phyloP scores from a whole-genome alignment of 2,113 vertebrate genomes.

The Condylura cristata region DNA sequence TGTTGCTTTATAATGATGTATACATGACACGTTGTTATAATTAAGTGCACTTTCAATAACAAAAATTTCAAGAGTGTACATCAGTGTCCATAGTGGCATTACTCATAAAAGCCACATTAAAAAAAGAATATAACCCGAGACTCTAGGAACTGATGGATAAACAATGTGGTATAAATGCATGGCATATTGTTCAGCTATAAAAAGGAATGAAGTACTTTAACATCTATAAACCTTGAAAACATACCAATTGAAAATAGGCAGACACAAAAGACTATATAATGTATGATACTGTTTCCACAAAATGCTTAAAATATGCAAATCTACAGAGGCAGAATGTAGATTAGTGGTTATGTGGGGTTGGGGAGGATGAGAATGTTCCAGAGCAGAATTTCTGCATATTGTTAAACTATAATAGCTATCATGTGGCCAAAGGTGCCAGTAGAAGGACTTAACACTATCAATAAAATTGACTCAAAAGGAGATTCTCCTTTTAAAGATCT shows the following conservation, averaged over 20 bases:
- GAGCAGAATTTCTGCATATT: not conserved
- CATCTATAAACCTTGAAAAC: not conserved
- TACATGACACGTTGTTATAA: too few species aligned
- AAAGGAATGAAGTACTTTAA: not conserved
- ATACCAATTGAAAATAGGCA: not conserved
- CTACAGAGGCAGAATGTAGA: not conserved
- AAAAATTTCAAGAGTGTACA: too few species aligned
- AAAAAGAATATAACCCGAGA: not conserved
- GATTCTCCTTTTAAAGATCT: constrained; percentile 1
- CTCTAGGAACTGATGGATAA: not conserved
- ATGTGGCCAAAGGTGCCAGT: too few species aligned
- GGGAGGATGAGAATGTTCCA: not conserved
- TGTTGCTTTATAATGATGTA: too few species aligned
- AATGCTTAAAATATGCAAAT: not conserved
- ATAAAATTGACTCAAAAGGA: not conserved
- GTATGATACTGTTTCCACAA: not conserved
- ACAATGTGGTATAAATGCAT: not conserved
- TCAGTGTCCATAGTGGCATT: not conserved
- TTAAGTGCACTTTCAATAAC: too few species aligned
- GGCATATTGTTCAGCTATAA: not conserved
- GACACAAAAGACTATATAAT: not conserved
- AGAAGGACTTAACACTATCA: not conserved
- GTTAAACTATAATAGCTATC: not conserved
- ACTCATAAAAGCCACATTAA: not conserved
- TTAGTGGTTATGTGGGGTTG: not conserved